Evolutionary conservation across 1,140 invertebrate genomes (phyloP).

Genomic region (Drosophila biarmipes): DNA sequence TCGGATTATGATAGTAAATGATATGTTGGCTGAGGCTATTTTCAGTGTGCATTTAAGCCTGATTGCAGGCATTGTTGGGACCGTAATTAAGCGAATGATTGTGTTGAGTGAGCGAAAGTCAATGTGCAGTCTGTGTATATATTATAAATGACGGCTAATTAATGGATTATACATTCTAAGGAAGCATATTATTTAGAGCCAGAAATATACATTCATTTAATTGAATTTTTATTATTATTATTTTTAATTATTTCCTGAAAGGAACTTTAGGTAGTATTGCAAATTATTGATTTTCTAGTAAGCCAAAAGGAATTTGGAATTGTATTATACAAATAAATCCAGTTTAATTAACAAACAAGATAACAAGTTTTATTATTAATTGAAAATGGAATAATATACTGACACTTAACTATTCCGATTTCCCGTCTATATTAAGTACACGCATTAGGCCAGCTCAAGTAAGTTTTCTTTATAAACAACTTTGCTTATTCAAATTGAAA

Average conservation of each 20-base stretch:
- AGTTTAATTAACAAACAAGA: too few species aligned
- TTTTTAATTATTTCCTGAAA: neutral
- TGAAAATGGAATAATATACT: too few species aligned
- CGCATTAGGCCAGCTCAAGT: neutral
- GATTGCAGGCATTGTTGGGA: conserved; percentile 61
- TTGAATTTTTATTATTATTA: neutral
- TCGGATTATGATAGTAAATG: conserved; percentile 54
- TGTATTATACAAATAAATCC: too few species aligned
- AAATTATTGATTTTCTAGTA: too few species aligned
- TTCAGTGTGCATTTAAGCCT: conserved; percentile 51
- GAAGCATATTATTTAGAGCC: conserved; percentile 1
- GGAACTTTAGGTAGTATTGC: too few species aligned
- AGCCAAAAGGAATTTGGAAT: too few species aligned
- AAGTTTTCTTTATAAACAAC: neutral
- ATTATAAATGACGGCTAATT: conserved; percentile 6
- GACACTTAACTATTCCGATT: too few species aligned
- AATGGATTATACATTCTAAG: conserved; percentile 1
- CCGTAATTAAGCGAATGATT: conserved; percentile 43
- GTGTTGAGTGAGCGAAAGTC: conserved; percentile 49
- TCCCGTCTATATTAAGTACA: too few species aligned
- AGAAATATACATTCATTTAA: neutral
- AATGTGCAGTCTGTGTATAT: conserved; percentile 1
- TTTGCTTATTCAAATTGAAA: conserved; percentile 3
- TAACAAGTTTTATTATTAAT: too few species aligned
- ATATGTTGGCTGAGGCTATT: conserved; percentile 46